phyloP scores from a whole-genome alignment of 2,888 invertebrate genomes.

The Geotrupes spiniger region DNA sequence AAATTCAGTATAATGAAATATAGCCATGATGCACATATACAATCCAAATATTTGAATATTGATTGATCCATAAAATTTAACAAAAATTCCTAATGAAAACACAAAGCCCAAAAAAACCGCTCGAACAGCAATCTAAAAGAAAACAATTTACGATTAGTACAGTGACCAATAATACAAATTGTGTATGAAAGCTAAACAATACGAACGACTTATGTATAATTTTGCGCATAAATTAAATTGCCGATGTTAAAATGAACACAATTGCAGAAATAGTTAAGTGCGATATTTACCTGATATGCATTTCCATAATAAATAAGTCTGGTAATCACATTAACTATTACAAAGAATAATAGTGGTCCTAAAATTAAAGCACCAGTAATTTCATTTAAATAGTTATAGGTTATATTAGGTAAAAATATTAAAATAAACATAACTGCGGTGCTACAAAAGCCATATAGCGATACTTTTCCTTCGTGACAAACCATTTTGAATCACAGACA shows the following conservation, averaged over 20 bases:
- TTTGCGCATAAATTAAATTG: too few relatives aligned
- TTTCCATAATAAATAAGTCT: conserved; percentile 59
- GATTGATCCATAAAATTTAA: conserved; percentile 53
- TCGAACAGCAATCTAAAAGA: conserved; percentile 68
- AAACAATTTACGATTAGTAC: too few relatives aligned
- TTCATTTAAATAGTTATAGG: conserved; percentile 56
- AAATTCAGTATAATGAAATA: conserved; percentile 95
- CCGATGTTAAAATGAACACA: too few relatives aligned
- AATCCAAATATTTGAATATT: conserved; percentile 72
- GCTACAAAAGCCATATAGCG: conserved; percentile 51
- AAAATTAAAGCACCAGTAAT: conserved; percentile 58
- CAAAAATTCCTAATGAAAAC: conserved; percentile 65
- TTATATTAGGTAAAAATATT: conserved; percentile 50
- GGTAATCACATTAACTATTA: conserved; percentile 34
- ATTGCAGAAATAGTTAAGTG: background rate
- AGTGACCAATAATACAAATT: too few relatives aligned
- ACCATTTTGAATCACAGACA: conserved; percentile 40
- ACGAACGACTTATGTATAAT: too few relatives aligned
- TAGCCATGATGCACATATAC: conserved; percentile 74
- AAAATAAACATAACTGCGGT: conserved; percentile 46
- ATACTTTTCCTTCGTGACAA: conserved; percentile 53
- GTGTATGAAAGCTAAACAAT: too few relatives aligned
- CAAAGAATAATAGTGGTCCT: conserved; percentile 58
- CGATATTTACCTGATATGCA: conserved; percentile 61
- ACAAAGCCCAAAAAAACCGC: conserved; percentile 70